A percentile compares a stretch with the other conserved stretches of the same genome.
Conservation (phyloP, 1,140 invertebrate species). For the Epicauta chinensis region DNA sequence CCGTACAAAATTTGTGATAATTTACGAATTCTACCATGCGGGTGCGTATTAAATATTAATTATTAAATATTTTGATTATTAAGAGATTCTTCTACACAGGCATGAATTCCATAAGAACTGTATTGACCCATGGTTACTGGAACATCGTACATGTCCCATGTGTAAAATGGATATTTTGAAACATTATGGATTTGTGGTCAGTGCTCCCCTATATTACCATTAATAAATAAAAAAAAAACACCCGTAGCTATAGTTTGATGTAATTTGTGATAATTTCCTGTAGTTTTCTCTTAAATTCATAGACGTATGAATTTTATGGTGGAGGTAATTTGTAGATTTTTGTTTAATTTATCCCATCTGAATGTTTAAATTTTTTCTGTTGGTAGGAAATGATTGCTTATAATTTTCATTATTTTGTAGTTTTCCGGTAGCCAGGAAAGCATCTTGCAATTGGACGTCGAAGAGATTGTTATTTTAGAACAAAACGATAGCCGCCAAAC, state of each 20-base stretch:
- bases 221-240: not conserved
- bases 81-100: constrained; percentile 49
- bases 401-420: constrained; percentile 38
- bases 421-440: constrained; percentile 77
- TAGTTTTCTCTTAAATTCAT: constrained; percentile 18
- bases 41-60: constrained; percentile 51
- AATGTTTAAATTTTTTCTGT: not conserved
- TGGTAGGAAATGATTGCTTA: too few relatives aligned
- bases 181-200: constrained; percentile 81
- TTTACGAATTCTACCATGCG: constrained; percentile 80
- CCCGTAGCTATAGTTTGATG: not conserved
- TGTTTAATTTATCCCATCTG: constrained; percentile 13
- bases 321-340: constrained; percentile 19
- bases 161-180: constrained; percentile 93
- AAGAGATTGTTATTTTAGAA: constrained; percentile 44
- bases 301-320: constrained; percentile 18
- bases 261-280: constrained; percentile 20
- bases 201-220: constrained; percentile 41
- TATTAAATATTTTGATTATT: not conserved
- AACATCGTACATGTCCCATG: constrained; percentile 91
- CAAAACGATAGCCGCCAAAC: constrained; percentile 18
- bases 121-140: constrained; percentile 91
- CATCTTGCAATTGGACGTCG: constrained; percentile 61
- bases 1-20: constrained; percentile 78
- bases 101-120: constrained; percentile 92